Percentiles rank a stretch among this genome's conserved stretches.
Conservation (phyloP, 2,797 vertebrate species). For the Eulemur mongoz region DNA sequence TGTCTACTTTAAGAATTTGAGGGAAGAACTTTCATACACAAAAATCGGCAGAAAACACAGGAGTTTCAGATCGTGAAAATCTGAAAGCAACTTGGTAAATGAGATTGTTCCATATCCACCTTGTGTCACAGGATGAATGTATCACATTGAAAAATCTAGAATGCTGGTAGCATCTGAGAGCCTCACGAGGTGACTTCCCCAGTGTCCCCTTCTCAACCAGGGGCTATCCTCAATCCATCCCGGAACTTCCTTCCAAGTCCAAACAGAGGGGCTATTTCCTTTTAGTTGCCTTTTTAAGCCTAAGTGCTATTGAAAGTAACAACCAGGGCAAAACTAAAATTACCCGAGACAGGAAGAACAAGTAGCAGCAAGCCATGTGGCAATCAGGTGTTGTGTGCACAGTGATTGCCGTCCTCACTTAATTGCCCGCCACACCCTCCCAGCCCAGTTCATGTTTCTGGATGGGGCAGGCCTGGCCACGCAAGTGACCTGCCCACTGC, state of each 20-base stretch:
- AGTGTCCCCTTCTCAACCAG: background rate
- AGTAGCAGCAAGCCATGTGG: slow-evolving; percentile 36
- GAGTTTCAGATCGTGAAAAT: slow-evolving; percentile 45
- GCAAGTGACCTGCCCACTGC: slow-evolving; percentile 51
- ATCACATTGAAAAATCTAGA: background rate
- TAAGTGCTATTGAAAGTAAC: slow-evolving; percentile 55
- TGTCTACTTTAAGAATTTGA: slow-evolving; percentile 1
- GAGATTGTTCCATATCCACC: background rate
- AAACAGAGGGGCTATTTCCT: background rate
- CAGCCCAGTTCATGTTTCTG: background rate
- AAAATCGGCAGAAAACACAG: slow-evolving; percentile 36
- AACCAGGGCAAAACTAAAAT: slow-evolving; percentile 53
- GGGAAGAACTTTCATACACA: slow-evolving; percentile 32
- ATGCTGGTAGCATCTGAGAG: background rate
- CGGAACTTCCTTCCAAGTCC: background rate
- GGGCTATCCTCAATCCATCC: background rate
- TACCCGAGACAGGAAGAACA: slow-evolving; percentile 66
- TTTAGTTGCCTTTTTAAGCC: slow-evolving; percentile 39
- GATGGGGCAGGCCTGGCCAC: slow-evolving; percentile 35
- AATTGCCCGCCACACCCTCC: slow-evolving; percentile 41
- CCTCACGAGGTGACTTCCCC: background rate
- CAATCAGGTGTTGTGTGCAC: slow-evolving; percentile 43
- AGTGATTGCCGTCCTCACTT: background rate
- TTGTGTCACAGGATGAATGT: background rate
- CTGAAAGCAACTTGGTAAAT: slow-evolving; percentile 1